A percentile compares a stretch with the other conserved stretches of the same genome.
These are phyloP conservation scores for Falcunculus frontatus DNA, from an alignment of 2,113 vertebrate genomes.

Conservation along the genomic window DNA sequence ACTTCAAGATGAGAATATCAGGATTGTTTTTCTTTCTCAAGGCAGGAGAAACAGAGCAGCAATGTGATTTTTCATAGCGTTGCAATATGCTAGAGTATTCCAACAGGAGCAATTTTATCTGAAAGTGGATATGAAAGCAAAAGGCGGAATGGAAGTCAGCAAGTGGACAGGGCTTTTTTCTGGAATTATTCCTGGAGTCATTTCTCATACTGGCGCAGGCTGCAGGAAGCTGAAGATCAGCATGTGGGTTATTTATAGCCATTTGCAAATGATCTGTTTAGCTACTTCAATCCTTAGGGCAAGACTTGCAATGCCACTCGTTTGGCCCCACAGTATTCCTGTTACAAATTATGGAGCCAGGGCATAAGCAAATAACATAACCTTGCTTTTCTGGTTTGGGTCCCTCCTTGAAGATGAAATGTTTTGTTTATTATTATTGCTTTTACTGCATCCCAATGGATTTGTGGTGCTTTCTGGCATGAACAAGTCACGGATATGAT, in stretches of 20 bases:
- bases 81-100: not conserved
- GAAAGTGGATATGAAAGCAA: constrained; percentile 23
- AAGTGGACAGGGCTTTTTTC: constrained; percentile 52
- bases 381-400: not conserved
- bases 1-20: not conserved
- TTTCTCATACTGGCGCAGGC: constrained; percentile 5
- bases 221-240: constrained; percentile 37
- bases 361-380: not conserved
- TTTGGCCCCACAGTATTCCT: not conserved
- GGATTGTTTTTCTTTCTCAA: not conserved
- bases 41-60: not conserved
- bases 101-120: constrained; percentile 33
- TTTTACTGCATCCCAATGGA: not conserved
- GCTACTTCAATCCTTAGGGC: constrained; percentile 5
- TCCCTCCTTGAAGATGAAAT: not conserved
- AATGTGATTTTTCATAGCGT: not conserved
- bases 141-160: constrained; percentile 41
- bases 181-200: constrained; percentile 44
- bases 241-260: constrained; percentile 42
- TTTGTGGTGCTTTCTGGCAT: not conserved
- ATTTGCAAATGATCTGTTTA: constrained; percentile 43
- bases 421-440: not conserved
- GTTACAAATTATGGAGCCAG: not conserved
- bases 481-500: not conserved
- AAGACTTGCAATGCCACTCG: not conserved